These are phyloP conservation scores for Tiphia femorata DNA, from an alignment of 2,888 invertebrate genomes.

Conservation along the genomic window DNA sequence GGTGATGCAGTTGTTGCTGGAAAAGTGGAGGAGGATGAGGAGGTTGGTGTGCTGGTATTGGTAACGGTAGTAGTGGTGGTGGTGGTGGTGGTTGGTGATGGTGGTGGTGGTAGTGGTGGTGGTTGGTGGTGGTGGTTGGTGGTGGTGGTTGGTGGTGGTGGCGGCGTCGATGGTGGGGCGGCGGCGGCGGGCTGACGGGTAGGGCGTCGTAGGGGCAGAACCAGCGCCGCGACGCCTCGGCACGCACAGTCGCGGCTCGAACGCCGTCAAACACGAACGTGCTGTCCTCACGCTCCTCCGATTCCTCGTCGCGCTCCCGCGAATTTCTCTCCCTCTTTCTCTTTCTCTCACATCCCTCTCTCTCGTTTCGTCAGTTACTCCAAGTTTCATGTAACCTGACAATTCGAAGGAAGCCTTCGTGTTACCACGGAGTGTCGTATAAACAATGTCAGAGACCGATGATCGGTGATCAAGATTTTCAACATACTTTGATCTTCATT, in stretches of 20 bases:
- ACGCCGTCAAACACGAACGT: constrained; percentile 63
- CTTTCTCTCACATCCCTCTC: too few species aligned
- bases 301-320: neutral
- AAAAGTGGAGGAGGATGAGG: constrained; percentile 15
- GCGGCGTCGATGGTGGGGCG: constrained; percentile 40
- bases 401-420: too few species aligned
- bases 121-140: constrained; percentile 14
- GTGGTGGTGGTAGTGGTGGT: constrained; percentile 5
- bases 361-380: too few species aligned
- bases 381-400: too few species aligned
- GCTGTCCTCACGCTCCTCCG: constrained; percentile 34
- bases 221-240: constrained; percentile 64
- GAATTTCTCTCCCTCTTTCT: too few species aligned
- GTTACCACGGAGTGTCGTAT: too few species aligned
- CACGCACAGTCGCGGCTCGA: constrained; percentile 67
- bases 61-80: constrained; percentile 16
- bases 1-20: constrained; percentile 43
- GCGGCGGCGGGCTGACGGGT: constrained; percentile 48
- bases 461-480: too few species aligned
- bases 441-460: too few species aligned
- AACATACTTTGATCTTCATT: too few species aligned
- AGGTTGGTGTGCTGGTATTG: constrained; percentile 27
- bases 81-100: constrained; percentile 6
- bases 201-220: constrained; percentile 64
- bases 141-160: constrained; percentile 37